These are phyloP conservation scores for Reticulitermes speratus DNA, from an alignment of 1,140 invertebrate genomes.

Conservation along the genomic window DNA sequence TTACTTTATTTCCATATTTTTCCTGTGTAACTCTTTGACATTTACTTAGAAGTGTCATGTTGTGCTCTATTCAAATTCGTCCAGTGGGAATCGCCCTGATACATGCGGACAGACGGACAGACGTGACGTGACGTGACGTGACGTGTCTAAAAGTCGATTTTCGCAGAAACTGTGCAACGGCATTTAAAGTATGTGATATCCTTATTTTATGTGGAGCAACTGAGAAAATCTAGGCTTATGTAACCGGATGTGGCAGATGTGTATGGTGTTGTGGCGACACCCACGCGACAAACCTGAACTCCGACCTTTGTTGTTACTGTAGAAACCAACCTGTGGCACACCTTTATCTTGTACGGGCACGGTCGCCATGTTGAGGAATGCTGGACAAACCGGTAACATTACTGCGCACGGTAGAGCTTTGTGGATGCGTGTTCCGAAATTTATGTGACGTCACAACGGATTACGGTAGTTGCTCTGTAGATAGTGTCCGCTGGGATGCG, in stretches of 20 bases:
- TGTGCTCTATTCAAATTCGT: background rate
- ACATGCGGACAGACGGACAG: no score
- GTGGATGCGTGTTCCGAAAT: no score
- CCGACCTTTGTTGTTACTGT: slow-evolving; percentile 10
- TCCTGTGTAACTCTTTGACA: background rate
- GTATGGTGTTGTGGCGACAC: background rate
- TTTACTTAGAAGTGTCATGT: background rate
- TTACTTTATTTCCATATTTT: background rate
- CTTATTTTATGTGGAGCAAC: background rate
- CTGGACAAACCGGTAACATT: background rate
- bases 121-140: no score
- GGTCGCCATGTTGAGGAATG: background rate
- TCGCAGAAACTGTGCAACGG: no score
- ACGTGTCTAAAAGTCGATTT: no score
- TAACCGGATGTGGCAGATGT: background rate
- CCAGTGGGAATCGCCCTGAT: no score
- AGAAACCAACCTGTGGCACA: background rate
- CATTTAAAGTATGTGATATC: no score
- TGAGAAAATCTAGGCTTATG: background rate
- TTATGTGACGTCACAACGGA: no score
- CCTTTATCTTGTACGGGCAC: background rate
- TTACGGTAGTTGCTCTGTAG: no score
- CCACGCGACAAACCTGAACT: background rate
- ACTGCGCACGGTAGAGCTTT: background rate
- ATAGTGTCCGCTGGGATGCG: no score